Conservation (phyloP, 1,140 invertebrate genomes). For the Musca domestica region DNA sequence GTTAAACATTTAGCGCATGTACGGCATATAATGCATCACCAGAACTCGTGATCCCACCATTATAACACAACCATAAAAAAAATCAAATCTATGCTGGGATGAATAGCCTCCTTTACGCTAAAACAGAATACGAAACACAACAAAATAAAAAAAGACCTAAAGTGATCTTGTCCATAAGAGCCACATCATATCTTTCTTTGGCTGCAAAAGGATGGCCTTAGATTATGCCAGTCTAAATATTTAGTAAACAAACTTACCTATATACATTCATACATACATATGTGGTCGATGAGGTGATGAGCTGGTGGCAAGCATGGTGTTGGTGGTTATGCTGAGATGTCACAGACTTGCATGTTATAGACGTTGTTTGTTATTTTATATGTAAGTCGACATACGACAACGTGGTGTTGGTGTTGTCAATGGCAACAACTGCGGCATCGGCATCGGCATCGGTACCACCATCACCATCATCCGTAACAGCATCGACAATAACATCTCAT, state of each 20-base stretch:
- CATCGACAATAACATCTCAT: too few relatives aligned
- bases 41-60: slow-evolving; percentile 21
- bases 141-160: slow-evolving; percentile 4
- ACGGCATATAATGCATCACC: slow-evolving; percentile 2
- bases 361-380: background rate
- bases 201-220: background rate
- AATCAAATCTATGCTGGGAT: too few relatives aligned
- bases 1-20: slow-evolving; percentile 20
- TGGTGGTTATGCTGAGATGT: slow-evolving; percentile 15
- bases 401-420: slow-evolving; percentile 1
- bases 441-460: background rate
- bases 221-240: too few relatives aligned
- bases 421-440: background rate
- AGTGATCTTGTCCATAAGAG: slow-evolving; percentile 4
- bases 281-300: background rate
- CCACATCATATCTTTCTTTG: too few relatives aligned
- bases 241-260: too few relatives aligned
- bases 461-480: background rate
- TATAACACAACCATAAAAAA: slow-evolving; percentile 3
- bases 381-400: slow-evolving; percentile 4
- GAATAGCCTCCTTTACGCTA: too few relatives aligned
- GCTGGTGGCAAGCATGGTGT: background rate
- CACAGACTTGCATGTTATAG: slow-evolving; percentile 1
- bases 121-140: background rate
- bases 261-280: too few relatives aligned